Percentiles rank a stretch among this genome's conserved stretches.
Evolutionary conservation across 2,797 vertebrate genomes (phyloP).

Genomic region (Pseudochaenichthys georgianus): DNA sequence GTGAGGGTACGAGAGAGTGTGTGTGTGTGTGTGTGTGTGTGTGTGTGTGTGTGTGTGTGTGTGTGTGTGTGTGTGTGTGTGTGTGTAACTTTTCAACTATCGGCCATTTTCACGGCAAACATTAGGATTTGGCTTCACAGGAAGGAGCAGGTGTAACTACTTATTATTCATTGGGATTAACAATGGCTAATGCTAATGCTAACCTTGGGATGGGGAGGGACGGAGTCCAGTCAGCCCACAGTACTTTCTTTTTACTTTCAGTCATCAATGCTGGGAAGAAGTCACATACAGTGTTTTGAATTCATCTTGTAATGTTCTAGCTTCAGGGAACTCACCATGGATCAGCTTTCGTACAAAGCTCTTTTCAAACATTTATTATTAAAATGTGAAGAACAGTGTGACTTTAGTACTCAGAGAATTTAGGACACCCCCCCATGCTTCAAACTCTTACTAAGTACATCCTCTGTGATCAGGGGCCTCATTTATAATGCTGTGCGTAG

Average conservation of each 20-base stretch:
- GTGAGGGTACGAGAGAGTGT: not conserved
- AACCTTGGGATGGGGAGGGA: no score
- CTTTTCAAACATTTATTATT: not conserved
- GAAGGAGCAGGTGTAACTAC: no score
- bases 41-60: not conserved
- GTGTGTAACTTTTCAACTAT: not conserved
- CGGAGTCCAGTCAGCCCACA: no score
- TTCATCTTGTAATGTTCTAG: not conserved
- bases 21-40: not conserved
- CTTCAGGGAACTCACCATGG: not conserved
- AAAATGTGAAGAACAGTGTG: not conserved
- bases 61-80: not conserved
- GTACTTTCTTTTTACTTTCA: no score
- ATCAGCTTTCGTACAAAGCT: not conserved
- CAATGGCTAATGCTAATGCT: no score
- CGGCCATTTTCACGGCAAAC: no score
- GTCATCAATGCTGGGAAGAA: no score
- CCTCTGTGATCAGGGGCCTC: not conserved
- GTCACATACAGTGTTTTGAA: no score
- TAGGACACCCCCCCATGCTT: not conserved
- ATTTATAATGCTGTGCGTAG: no score
- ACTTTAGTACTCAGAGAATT: conserved; percentile 2
- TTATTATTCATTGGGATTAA: no score
- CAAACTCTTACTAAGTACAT: not conserved
- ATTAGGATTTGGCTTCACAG: no score